A percentile compares a stretch with the other conserved stretches of the same genome.
These are phyloP conservation scores for Lophochroa leadbeateri DNA, from an alignment of 2,113 vertebrate genomes.

Conservation along the genomic window DNA sequence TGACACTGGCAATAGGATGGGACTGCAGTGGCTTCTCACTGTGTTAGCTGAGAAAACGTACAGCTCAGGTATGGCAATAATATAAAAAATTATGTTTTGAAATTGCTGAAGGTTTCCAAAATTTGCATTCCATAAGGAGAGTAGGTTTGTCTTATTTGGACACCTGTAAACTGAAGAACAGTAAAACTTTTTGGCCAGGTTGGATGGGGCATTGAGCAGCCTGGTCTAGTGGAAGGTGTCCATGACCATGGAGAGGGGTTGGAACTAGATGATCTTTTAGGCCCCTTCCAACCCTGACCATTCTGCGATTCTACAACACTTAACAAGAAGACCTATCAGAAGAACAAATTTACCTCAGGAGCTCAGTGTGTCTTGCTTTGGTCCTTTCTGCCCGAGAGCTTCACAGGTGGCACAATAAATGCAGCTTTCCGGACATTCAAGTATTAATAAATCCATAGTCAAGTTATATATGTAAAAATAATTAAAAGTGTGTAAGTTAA, in stretches of 20 bases:
- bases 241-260: background rate
- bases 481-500: background rate
- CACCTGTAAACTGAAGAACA: background rate
- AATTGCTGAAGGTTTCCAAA: background rate
- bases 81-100: background rate
- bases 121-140: background rate
- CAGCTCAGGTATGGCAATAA: background rate
- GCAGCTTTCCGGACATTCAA: background rate
- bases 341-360: background rate
- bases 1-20: background rate
- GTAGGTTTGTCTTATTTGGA: background rate
- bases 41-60: background rate
- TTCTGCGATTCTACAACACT: background rate
- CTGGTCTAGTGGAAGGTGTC: background rate
- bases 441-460: background rate
- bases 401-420: background rate
- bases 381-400: background rate
- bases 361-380: accelerated
- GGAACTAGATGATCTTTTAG: background rate
- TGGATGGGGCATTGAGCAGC: background rate
- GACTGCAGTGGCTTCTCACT: background rate
- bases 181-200: background rate
- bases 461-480: background rate
- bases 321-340: background rate
- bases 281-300: background rate